Percentiles rank a stretch among this genome's conserved stretches.
Conservation (phyloP, 2,113 vertebrate species). For the Microtus montanus region DNA sequence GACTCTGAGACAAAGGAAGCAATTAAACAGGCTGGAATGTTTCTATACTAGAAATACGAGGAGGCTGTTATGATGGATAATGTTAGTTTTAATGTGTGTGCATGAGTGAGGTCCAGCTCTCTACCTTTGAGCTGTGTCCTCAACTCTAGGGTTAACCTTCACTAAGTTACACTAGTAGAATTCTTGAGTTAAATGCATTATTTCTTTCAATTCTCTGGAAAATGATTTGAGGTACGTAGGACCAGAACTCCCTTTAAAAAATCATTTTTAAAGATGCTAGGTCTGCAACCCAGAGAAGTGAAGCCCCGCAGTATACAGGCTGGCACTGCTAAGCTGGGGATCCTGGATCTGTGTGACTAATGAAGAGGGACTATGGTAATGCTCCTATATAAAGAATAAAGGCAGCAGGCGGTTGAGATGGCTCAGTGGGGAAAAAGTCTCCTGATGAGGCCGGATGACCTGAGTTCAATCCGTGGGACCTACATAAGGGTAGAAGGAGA, state of each 20-base stretch:
- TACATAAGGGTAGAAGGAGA: neutral
- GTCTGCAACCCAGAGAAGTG: neutral
- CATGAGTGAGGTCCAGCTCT: neutral
- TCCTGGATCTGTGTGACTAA: neutral
- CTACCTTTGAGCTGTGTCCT: neutral
- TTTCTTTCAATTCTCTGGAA: neutral
- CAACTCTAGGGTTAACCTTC: neutral
- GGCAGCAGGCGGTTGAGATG: neutral
- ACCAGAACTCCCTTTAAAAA: neutral
- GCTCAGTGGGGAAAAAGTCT: neutral
- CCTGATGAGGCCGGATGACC: neutral
- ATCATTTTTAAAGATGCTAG: conserved; percentile 7
- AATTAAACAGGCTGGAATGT: neutral
- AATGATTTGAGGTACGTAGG: neutral
- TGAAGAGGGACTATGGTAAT: neutral
- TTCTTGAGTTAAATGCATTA: neutral
- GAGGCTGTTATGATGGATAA: neutral
- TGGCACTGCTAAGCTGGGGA: neutral
- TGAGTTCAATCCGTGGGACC: neutral
- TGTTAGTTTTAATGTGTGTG: neutral
- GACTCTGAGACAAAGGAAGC: neutral
- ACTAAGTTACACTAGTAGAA: neutral
- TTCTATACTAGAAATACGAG: neutral
- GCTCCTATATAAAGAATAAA: neutral
- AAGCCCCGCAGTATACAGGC: neutral